Base-by-base conservation (phyloP, 2,888 invertebrate genomes). In the Podotricha telesiphe region DNA sequence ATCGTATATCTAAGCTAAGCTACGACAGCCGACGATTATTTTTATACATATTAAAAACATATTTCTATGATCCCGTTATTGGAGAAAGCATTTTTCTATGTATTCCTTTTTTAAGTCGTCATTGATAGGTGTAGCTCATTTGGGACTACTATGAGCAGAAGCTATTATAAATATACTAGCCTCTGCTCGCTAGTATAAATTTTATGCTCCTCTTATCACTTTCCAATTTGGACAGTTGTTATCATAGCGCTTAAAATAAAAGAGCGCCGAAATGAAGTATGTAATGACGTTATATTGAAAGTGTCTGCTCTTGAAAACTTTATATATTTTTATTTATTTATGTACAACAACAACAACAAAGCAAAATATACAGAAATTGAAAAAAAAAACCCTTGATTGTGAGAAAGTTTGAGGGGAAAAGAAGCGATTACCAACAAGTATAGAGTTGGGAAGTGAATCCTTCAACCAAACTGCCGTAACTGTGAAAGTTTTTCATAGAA, bases 121-220 rank as follows among this genome's bases (percentile, higher is more conserved):
- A 68, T 83, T 84, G 7, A 91, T 82, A 2, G 75, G 58, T 0
- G 78, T 80, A 3, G 83, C 82, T 67, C 91, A 91, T 68, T 84
- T 85, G 10, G 73, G 40, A 66, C 91, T 91, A 62, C 79, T 80
- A 51, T 66, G 78, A 0, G 89, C 87, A 11, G 13, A 42, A 42
- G 11, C 1, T 13, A 42, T 7, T 7, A 42, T 4, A 42, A 42
- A 11, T 13, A 42, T 13, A 13, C 1, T 42, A 2, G 13, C 13
- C 42, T 1, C 42, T 42, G 11, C 2, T 11, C 0, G 2, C 42
- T 7, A 7, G 11, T 4, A 42, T 8, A 34, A 55, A 56, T 51
- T 22, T 51, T 22, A 51, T 51, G 22, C 22, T 13, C 7, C 7
- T 22, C 1, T 4, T 56, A 56, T 37, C 17, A 11, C 0, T 56